phyloP scores from a whole-genome alignment of 2,113 vertebrate genomes.

The Dicentrarchus labrax region DNA sequence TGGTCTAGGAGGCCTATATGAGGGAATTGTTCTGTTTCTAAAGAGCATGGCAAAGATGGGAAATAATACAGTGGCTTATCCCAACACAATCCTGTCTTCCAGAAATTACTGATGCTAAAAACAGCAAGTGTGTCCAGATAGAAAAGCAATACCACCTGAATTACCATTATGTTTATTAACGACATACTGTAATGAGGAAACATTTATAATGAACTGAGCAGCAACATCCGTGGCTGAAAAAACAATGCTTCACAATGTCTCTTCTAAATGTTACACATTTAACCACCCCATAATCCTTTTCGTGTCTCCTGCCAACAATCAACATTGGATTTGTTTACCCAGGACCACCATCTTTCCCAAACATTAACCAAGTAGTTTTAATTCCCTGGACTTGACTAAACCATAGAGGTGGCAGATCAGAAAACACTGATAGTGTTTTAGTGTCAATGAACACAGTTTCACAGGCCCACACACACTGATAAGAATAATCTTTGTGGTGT shows the following conservation, averaged over 20 bases:
- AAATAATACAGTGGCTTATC: too few species aligned
- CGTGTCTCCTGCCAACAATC: too few species aligned
- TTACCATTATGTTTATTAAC: too few species aligned
- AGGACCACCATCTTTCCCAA: too few species aligned
- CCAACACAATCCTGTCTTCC: not conserved
- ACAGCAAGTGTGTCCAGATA: not conserved
- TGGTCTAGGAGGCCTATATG: too few species aligned
- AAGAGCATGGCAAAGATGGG: not conserved
- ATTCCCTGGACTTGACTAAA: not conserved
- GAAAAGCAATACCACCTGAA: not conserved
- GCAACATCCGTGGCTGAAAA: too few species aligned
- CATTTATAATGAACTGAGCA: too few species aligned
- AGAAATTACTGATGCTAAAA: not conserved
- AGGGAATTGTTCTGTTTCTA: not conserved
- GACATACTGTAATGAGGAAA: too few species aligned
- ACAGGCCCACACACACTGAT: not conserved
- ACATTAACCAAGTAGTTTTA: not conserved
- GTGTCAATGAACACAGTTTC: not conserved
- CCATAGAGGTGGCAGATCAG: not conserved
- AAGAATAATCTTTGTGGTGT: not conserved
- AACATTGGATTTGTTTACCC: too few species aligned
- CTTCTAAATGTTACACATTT: too few species aligned
- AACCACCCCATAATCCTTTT: too few species aligned
- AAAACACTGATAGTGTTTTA: not conserved
- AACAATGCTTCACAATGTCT: too few species aligned